A percentile compares a stretch with the other conserved stretches of the same genome.
Conservation (phyloP, 2,113 vertebrate species). For the Ceuthmochares aereus region DNA sequence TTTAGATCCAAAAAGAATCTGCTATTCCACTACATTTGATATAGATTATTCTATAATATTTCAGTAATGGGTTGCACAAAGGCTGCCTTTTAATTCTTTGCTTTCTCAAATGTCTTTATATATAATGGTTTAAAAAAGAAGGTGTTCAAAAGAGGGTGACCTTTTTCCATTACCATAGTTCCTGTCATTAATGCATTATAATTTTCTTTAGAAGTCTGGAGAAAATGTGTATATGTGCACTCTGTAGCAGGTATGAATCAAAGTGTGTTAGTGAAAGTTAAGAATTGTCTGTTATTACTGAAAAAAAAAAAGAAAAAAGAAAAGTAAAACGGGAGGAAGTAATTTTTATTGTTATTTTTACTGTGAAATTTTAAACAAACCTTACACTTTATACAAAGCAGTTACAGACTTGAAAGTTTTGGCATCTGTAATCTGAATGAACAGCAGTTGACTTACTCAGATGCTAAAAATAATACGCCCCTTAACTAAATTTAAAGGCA, state of each 20-base stretch:
- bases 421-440: constrained; percentile 37
- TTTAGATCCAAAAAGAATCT: constrained; percentile 89
- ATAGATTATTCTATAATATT: constrained; percentile 89
- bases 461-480: constrained; percentile 65
- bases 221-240: constrained; percentile 81
- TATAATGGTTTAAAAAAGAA: constrained; percentile 89
- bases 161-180: constrained; percentile 90
- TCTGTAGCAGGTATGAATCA: constrained; percentile 81
- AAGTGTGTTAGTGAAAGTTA: constrained; percentile 80
- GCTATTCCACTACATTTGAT: constrained; percentile 85
- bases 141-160: constrained; percentile 86
- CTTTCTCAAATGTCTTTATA: constrained; percentile 86
- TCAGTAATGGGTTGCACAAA: constrained; percentile 87
- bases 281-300: constrained; percentile 77
- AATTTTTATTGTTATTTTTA: constrained; percentile 77
- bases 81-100: constrained; percentile 88
- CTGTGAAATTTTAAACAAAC: constrained; percentile 69
- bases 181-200: constrained; percentile 89
- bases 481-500: constrained; percentile 68
- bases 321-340: constrained; percentile 39
- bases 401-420: constrained; percentile 65
- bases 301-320: constrained; percentile 28
- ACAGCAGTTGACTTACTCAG: constrained; percentile 45
- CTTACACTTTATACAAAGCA: constrained; percentile 69
- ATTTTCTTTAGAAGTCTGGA: constrained; percentile 87